Evolutionary conservation across 2,888 invertebrate species (phyloP), one percentile per base, ranked within the genome.

Genomic region (Pinctada fucata): DNA sequence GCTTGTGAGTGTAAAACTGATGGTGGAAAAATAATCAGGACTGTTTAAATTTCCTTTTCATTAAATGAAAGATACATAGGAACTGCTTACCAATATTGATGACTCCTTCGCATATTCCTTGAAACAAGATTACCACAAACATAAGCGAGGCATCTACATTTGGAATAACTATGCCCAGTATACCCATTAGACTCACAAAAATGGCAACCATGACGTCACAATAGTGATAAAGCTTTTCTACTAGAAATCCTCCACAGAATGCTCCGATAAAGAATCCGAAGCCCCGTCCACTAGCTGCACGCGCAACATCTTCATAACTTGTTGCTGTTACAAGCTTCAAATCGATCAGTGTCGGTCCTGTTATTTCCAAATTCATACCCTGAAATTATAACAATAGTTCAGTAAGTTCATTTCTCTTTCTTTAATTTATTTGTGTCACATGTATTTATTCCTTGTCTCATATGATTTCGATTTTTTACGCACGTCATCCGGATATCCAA

Each of bases 211-310:
- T 58, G 8, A 58, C 6, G 13, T 58, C 58, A 13, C 58, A 58
- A 58, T 10, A 58, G 6, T 6, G 13, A 58, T 58, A 6, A 6
- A 58, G 13, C 13, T 58, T 58, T 13, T 58, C 58, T 13, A 58
- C 58, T 13, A 58, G 13, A 58, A 58, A 58, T 58, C 67, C 67
- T 3, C 67, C 67, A 3, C 8, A 16, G n/a, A 31, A 10, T 16
- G 67, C n/a, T 45, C 67, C 67, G n/a, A 67, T 31, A 67, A 67
- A 67, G 31, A 31, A 67, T 6, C 67, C 67, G 31, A 67, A n/a
- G 45, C 16, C 45, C 10, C 45, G 67, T n/a, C 67, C 67, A 67
- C 31, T 31, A 16, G 31, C 10, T 31, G 67, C 67, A 31, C 67
- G 16, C 3, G 67, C 13, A 3, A 67, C 67, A n/a, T 31, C 4